phyloP scores from a whole-genome alignment of 2,113 vertebrate genomes.

The Boulengeromyrus knoepffleri region DNA sequence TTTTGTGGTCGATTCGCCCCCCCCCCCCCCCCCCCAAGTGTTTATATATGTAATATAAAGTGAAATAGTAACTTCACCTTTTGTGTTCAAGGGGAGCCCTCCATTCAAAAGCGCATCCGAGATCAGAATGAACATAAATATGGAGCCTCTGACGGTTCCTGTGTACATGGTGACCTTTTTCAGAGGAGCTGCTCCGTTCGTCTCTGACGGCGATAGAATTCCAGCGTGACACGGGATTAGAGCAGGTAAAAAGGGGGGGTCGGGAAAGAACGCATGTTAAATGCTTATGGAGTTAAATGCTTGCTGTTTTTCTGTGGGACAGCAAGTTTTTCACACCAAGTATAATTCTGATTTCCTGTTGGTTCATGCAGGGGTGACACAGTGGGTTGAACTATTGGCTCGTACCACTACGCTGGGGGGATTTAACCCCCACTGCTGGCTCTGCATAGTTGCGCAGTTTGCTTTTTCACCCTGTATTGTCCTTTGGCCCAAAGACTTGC shows the following conservation, averaged over 20 bases:
- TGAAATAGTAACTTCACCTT: neutral
- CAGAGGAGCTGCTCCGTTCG: neutral
- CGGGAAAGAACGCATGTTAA: neutral
- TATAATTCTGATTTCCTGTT: neutral
- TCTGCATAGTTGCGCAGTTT: neutral
- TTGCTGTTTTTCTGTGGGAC: neutral
- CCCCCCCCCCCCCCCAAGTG: neutral
- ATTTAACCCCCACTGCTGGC: neutral
- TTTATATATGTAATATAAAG: neutral
- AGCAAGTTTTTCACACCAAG: neutral
- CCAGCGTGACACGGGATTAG: neutral
- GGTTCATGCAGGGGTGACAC: neutral
- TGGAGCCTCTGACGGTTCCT: neutral
- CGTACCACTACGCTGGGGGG: neutral
- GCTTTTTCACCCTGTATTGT: neutral
- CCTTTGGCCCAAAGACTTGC: neutral
- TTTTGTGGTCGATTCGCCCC: too few species aligned
- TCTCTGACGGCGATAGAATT: neutral
- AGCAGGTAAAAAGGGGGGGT: neutral
- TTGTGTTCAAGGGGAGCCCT: neutral
- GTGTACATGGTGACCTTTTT: neutral
- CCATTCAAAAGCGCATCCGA: neutral
- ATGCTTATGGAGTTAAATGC: neutral
- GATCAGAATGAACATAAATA: neutral
- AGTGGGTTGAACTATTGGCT: neutral